Conservation (phyloP, 2,888 invertebrate genomes). For the Cephalotes varians region DNA sequence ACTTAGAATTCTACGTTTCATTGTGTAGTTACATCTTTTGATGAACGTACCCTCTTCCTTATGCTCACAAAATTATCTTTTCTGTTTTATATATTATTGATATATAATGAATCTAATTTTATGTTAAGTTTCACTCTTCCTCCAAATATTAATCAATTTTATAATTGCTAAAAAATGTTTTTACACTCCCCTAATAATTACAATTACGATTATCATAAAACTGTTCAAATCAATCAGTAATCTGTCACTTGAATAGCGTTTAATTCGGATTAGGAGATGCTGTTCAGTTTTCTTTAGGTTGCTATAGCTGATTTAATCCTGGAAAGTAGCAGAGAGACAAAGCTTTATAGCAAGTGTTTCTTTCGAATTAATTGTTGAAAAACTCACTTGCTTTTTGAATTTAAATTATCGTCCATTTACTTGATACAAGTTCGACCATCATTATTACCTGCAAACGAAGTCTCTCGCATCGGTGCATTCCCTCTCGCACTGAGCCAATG, state of each 20-base stretch:
- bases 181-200: not conserved
- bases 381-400: not conserved
- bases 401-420: not conserved
- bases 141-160: not conserved
- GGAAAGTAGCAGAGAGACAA: not conserved
- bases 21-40: not conserved
- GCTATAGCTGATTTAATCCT: not conserved
- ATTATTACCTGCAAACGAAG: conserved; percentile 90
- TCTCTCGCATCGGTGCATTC: conserved; percentile 94
- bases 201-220: not conserved
- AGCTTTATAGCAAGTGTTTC: not conserved
- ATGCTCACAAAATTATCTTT: not conserved
- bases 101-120: not conserved
- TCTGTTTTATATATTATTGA: not conserved
- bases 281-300: not conserved
- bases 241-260: not conserved
- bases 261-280: not conserved
- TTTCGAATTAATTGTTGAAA: not conserved
- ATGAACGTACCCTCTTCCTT: too few relatives aligned
- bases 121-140: not conserved
- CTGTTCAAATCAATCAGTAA: not conserved
- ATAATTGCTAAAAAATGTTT: not conserved
- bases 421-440: not conserved
- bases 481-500: conserved; percentile 93
- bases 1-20: not conserved